A percentile compares a stretch with the other conserved stretches of the same genome.
These are phyloP conservation scores for Euphydryas editha DNA, from an alignment of 2,888 invertebrate species.

Conservation along the genomic window DNA sequence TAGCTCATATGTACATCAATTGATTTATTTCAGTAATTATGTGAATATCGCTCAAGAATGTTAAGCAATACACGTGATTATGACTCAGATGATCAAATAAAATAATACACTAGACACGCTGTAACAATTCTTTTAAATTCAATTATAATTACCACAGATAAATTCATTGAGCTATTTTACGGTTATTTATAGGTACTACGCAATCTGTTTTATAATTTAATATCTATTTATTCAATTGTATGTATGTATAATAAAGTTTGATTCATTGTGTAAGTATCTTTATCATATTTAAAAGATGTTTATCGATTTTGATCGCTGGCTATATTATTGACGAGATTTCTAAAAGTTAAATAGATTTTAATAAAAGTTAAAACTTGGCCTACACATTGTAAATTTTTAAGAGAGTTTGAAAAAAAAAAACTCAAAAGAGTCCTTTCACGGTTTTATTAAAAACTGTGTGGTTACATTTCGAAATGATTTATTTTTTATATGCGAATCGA, in stretches of 20 bases:
- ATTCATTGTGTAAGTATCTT: background rate
- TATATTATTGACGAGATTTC: too few species aligned
- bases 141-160: background rate
- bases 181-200: slow-evolving; percentile 16
- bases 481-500: too few species aligned
- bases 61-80: slow-evolving; percentile 70
- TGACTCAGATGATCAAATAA: slow-evolving; percentile 67
- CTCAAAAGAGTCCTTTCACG: too few species aligned
- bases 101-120: background rate
- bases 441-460: too few species aligned
- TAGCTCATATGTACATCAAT: slow-evolving; percentile 42
- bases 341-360: too few species aligned
- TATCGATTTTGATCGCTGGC: background rate
- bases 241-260: background rate
- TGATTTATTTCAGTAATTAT: slow-evolving; percentile 48
- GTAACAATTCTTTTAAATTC: background rate
- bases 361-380: too few species aligned
- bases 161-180: background rate
- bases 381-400: too few species aligned
- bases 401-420: too few species aligned
- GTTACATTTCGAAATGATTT: too few species aligned
- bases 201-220: slow-evolving; percentile 1
- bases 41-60: slow-evolving; percentile 62
- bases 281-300: background rate
- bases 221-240: background rate